phyloP scores from a whole-genome alignment of 2,113 vertebrate genomes.

The Chaenogobius annularis region DNA sequence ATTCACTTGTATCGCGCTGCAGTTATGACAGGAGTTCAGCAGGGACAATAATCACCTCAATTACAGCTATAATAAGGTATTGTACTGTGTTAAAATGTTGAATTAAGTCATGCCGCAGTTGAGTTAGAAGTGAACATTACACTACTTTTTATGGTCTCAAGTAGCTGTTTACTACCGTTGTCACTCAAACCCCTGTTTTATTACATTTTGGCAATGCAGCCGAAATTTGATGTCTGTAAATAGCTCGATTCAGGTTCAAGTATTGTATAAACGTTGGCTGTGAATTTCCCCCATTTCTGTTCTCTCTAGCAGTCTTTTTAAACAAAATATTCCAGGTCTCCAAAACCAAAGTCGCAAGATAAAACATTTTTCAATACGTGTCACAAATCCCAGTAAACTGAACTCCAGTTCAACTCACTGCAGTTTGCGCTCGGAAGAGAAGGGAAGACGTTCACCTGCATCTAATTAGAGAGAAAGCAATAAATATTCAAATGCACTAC shows the following conservation, averaged over 20 bases:
- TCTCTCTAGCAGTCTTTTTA: too few relatives aligned
- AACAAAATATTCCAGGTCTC: neutral
- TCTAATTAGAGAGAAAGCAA: constrained; percentile 16
- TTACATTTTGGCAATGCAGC: neutral
- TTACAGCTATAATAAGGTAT: neutral
- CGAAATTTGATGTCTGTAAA: neutral
- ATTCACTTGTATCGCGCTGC: constrained; percentile 15
- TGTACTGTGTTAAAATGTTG: neutral
- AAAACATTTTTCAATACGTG: neutral
- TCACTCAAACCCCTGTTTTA: too few relatives aligned
- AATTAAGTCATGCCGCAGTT: too few relatives aligned
- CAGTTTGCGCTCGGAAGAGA: neutral
- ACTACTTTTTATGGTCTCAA: too few relatives aligned
- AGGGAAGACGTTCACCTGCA: constrained; percentile 3
- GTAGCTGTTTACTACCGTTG: too few relatives aligned
- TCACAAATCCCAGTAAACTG: constrained; percentile 2
- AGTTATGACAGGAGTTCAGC: constrained; percentile 25
- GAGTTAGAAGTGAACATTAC: too few relatives aligned
- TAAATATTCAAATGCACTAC: neutral
- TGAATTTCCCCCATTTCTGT: too few relatives aligned
- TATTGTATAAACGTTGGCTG: too few relatives aligned
- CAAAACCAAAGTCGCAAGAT: neutral
- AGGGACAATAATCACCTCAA: neutral
- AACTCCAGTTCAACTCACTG: neutral
- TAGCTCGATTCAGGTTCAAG: too few relatives aligned